Base-by-base conservation (phyloP, 1,140 invertebrate species). In the Drosophila asahinai region DNA sequence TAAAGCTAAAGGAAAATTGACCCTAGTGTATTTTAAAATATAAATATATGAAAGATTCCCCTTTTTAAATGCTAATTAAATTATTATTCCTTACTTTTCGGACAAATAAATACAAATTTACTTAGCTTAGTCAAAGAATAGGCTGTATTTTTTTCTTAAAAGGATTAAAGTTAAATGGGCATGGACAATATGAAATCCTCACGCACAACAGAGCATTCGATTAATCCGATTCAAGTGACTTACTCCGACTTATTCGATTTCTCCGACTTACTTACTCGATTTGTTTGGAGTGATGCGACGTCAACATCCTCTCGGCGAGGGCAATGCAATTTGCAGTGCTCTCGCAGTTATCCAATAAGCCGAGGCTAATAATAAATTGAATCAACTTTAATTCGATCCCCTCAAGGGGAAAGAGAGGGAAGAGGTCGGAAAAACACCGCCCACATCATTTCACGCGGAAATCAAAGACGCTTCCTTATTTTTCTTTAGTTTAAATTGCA, bases 391-490 rank as follows among this genome's bases (percentile, higher is more conserved):
- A 71, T 87, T 82, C 62, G 63, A 71, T 70, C 17, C 42, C 25
- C 27, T 3, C 27, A 25, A n/a, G 9, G 30, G 8, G 8, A 33
- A 30, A 1, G 30, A 8, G 8, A 7, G 8, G 8, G 33, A 9
- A 0, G 11, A 11, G 33, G 33, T 9, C 11, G 9, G 19, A 15
- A 19, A 36, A 54, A 38, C 52, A 22, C 33, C 36, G 2, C 5
- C 62, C 80, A 81, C 80, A 83, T 76, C 87, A 81, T 73, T 86
- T 91, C 83, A 91, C 86, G 82, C 89, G 83, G 87, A 86, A 91
- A 89, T 91, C 89, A 91, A 91, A 91, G 89, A 89, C 81, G 87
- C 79, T 91, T 86, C 87, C 81, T 90, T 90, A 91, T 92, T 90
- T 91, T 91, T 84, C 81, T 80, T 82, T 84, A 91, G 89, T 89